These are phyloP conservation scores for Vollenhovia emeryi DNA, from an alignment of 1,140 invertebrate genomes.

Conservation along the genomic window DNA sequence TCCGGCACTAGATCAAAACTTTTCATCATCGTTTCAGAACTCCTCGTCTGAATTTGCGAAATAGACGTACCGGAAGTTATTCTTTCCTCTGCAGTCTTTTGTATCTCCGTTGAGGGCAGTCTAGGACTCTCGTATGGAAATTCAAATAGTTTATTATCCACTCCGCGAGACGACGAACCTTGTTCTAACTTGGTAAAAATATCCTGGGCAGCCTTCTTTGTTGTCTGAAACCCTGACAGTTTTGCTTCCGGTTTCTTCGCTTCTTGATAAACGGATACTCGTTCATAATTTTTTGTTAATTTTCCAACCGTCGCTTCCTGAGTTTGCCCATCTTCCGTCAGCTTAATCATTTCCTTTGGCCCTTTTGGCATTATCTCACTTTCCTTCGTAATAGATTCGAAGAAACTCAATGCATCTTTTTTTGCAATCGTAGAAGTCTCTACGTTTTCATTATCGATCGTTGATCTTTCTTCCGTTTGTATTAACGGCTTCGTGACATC, in stretches of 20 bases:
- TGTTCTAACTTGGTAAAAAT: slow-evolving; percentile 81
- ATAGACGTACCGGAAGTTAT: slow-evolving; percentile 76
- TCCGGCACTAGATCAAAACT: slow-evolving; percentile 89
- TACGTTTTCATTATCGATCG: slow-evolving; percentile 81
- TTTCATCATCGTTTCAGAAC: slow-evolving; percentile 80
- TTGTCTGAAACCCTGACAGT: slow-evolving; percentile 66
- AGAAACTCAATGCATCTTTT: slow-evolving; percentile 87
- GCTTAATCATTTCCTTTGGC: slow-evolving; percentile 82
- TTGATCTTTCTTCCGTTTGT: slow-evolving; percentile 68
- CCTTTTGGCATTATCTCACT: slow-evolving; percentile 75
- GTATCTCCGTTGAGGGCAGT: slow-evolving; percentile 76
- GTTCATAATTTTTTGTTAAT: slow-evolving; percentile 83
- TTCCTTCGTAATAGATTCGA: slow-evolving; percentile 86
- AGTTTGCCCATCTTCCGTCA: slow-evolving; percentile 76
- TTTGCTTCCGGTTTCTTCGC: slow-evolving; percentile 71
- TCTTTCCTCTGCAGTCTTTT: slow-evolving; percentile 80
- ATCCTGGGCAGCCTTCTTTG: slow-evolving; percentile 80
- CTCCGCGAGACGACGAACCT: slow-evolving; percentile 74
- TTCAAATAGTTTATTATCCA: slow-evolving; percentile 82
- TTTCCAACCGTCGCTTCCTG: slow-evolving; percentile 82
- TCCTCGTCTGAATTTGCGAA: slow-evolving; percentile 81
- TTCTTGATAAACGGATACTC: slow-evolving; percentile 80
- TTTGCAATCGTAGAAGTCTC: slow-evolving; percentile 84
- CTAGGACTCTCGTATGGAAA: slow-evolving; percentile 83
- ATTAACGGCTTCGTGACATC: slow-evolving; percentile 49